Conservation (phyloP, 2,797 vertebrate species). For the Sebastes dallii region DNA sequence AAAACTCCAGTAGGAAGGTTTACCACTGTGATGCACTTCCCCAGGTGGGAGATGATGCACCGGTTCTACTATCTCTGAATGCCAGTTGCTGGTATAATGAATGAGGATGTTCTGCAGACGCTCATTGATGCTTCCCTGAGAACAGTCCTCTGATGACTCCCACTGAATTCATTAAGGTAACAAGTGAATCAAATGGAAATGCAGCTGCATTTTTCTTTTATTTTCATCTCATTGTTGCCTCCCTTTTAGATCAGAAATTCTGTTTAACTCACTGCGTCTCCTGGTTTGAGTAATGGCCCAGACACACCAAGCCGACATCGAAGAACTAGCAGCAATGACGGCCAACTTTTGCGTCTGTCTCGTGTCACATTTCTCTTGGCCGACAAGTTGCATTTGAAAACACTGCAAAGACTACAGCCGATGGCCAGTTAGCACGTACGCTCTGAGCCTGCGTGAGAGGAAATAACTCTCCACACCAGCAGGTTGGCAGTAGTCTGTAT, state of each 20-base stretch:
- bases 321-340: no score
- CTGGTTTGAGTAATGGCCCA: not conserved
- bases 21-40: not conserved
- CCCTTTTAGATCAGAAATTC: not conserved
- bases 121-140: constrained; percentile 42
- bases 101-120: constrained; percentile 47
- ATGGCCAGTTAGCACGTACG: no score
- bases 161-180: constrained; percentile 29
- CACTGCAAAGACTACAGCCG: no score
- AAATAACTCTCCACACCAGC: no score
- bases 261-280: not conserved
- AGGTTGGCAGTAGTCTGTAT: no score
- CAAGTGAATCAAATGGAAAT: constrained; percentile 13
- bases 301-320: no score
- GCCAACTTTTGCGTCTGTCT: no score
- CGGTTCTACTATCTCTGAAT: constrained; percentile 11
- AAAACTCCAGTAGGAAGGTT: not conserved
- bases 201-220: not conserved
- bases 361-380: no score
- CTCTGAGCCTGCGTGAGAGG: no score
- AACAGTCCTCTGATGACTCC: constrained; percentile 40
- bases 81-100: constrained; percentile 56
- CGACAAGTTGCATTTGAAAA: no score
- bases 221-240: not conserved
- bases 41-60: constrained; percentile 27